Conservation (phyloP, 2,113 vertebrate species). For the Seriola dumerili region DNA sequence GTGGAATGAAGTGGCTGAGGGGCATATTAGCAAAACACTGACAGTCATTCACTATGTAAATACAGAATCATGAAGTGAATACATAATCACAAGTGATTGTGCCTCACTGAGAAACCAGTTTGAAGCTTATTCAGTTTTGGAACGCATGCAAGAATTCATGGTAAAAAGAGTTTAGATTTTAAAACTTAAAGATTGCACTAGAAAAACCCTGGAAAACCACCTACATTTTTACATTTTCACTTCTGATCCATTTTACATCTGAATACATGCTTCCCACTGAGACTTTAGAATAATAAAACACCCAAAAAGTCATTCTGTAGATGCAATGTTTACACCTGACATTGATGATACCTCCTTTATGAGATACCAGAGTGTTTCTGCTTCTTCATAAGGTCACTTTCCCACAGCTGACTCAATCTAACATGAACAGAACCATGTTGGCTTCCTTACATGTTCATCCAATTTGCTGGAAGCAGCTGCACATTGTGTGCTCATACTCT, state of each 20-base stretch:
- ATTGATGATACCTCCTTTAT: not conserved
- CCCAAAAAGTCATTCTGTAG: not conserved
- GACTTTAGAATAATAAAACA: not conserved
- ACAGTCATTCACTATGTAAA: constrained; percentile 39
- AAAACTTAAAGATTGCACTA: not conserved
- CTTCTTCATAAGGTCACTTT: constrained; percentile 8
- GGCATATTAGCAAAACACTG: constrained; percentile 53
- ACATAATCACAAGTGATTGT: constrained; percentile 17
- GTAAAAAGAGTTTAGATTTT: not conserved
- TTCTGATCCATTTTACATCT: not conserved
- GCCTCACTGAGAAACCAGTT: constrained; percentile 34
- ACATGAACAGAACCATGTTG: not conserved
- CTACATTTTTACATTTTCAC: not conserved
- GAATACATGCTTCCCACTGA: not conserved
- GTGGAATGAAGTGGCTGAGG: constrained; percentile 64
- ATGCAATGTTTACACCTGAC: not conserved
- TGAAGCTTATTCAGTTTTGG: not conserved
- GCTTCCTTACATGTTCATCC: constrained; percentile 40
- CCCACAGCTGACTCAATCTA: constrained; percentile 8
- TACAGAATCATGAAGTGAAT: not conserved
- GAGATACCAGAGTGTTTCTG: not conserved
- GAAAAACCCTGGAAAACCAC: not conserved
- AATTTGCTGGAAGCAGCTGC: constrained; percentile 54
- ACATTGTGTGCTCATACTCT: constrained; percentile 20
- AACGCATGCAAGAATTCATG: not conserved